Conservation (phyloP, 2,113 vertebrate genomes). For the Clarias gariepinus region DNA sequence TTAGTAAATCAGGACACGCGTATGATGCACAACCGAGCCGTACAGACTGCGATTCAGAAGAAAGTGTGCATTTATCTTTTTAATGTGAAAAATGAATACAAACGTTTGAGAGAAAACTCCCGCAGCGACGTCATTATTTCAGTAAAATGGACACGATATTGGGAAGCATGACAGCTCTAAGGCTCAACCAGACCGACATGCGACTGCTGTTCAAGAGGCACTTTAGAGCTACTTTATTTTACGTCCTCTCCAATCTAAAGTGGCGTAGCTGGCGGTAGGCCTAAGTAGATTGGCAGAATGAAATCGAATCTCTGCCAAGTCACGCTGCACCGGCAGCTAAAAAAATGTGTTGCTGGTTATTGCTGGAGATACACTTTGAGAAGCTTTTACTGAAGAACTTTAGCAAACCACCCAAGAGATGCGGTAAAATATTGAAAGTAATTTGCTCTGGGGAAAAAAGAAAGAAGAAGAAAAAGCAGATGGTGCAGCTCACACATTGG, state of each 20-base stretch:
- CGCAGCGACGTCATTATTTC: background rate
- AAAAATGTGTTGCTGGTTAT: slow-evolving; percentile 19
- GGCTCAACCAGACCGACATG: slow-evolving; percentile 2
- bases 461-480: background rate
- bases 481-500: background rate
- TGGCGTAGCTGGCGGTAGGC: background rate
- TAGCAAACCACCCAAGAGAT: slow-evolving; percentile 17
- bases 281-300: slow-evolving; percentile 24
- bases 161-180: background rate
- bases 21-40: background rate
- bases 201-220: slow-evolving; percentile 12
- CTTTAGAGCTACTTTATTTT: slow-evolving; percentile 36
- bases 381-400: slow-evolving; percentile 27
- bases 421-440: slow-evolving; percentile 3
- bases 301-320: slow-evolving; percentile 21
- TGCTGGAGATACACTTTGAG: slow-evolving; percentile 21
- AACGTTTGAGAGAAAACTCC: background rate
- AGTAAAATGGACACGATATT: slow-evolving; percentile 4
- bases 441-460: background rate
- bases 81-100: background rate
- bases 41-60: background rate
- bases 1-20: background rate
- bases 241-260: slow-evolving; percentile 22
- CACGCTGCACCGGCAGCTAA: background rate
- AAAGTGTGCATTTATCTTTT: slow-evolving; percentile 6